Evolutionary conservation across 1,140 invertebrate species (phyloP), one percentile per base, ranked within the genome.

Genomic region (Limonius californicus): DNA sequence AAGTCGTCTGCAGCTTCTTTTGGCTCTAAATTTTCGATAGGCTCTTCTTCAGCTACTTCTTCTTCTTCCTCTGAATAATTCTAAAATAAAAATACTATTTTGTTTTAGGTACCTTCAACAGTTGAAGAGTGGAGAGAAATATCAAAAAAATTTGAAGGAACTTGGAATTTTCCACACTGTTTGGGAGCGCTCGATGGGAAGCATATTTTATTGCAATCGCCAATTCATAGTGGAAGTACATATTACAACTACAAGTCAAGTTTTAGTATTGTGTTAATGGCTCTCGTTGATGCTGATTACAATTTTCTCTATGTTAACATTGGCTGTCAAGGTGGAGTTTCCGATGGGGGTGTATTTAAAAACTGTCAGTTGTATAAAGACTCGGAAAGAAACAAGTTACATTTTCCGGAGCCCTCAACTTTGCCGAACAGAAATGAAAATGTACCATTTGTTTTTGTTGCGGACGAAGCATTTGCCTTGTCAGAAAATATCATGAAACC

Each of bases 181-280:
- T 15, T 72, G 14, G 74, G 73, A n/a, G 68, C 69, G 8, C 61
- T 75, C n/a, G 74, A 76, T 62, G 73, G 73, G 8, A 74, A 72
- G 35, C 72, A 76, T 43, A 57, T 68, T 2, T 21, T 64, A 21
- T 63, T 65, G 54, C 20, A 64, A 57, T 27, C 63, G 59, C 56
- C 45, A 19, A 30, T 27, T 27, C 27, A 39, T 42, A 63, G 57
- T 61, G 58, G 66, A 43, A 65, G 53, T 21, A 70, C 66, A 16
- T 77, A 71, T 64, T 76, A 70, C 57, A 78, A 78, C 64, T 81
- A 78, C 62, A 78, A 80, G 70, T 70, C 66, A 9, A 68, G 53
- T 39, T 64, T 70, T 59, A 76, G 73, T 54, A 70, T 78, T 14
- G 70, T 77, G 12, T 54, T 77, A 7, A 57, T 77, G 50, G n/a